Percentiles rank a stretch among this genome's conserved stretches.
phyloP scores from a whole-genome alignment of 2,888 invertebrate genomes.

The Morpho achilles region DNA sequence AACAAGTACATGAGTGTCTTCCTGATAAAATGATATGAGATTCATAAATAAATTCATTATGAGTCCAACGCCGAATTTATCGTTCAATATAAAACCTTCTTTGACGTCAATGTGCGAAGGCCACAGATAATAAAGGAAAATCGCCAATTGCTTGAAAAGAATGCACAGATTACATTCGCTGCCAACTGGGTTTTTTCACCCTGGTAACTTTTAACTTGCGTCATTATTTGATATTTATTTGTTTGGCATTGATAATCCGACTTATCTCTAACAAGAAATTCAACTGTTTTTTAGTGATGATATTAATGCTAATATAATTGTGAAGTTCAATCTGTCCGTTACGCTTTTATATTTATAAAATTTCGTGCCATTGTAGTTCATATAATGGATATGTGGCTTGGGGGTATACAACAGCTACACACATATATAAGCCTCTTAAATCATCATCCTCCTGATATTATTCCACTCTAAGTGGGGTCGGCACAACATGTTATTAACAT shows the following conservation, averaged over 20 bases:
- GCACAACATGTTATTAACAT: too few species aligned
- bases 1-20: too few species aligned
- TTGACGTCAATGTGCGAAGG: constrained; percentile 33
- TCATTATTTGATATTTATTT: constrained; percentile 8
- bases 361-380: too few species aligned
- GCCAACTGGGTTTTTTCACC: constrained; percentile 21
- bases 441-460: too few species aligned
- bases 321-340: too few species aligned
- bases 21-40: background rate
- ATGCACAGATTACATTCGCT: constrained; percentile 23
- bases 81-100: constrained; percentile 25
- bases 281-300: too few species aligned
- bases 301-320: too few species aligned
- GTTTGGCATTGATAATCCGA: constrained; percentile 6
- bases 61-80: constrained; percentile 1
- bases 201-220: constrained; percentile 16
- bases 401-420: too few species aligned
- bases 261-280: background rate
- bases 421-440: too few species aligned
- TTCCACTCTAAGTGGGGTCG: too few species aligned
- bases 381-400: too few species aligned
- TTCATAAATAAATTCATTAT: background rate
- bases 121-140: constrained; percentile 30
- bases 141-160: constrained; percentile 13
- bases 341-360: too few species aligned